Conservation (phyloP, 1,140 invertebrate species). For the Eciton burchellii region DNA sequence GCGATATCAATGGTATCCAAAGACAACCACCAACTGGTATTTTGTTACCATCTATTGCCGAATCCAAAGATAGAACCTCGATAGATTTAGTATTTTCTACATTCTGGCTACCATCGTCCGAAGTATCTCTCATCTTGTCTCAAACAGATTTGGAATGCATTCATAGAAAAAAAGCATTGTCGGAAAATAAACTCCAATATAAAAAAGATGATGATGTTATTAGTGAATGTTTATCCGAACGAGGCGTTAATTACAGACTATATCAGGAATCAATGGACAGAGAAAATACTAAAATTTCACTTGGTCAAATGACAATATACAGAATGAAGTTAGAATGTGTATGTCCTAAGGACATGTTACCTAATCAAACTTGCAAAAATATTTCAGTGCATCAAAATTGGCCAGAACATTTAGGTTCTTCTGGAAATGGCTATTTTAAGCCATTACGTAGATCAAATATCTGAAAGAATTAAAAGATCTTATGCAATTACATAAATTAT, state of each 20-base stretch:
- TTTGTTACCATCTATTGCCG: slow-evolving; percentile 79
- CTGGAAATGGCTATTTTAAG: slow-evolving; percentile 85
- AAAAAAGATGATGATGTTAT: slow-evolving; percentile 76
- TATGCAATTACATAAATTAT: slow-evolving; percentile 13
- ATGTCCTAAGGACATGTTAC: slow-evolving; percentile 84
- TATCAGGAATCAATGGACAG: slow-evolving; percentile 82
- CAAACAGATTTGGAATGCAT: slow-evolving; percentile 86
- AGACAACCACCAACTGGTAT: slow-evolving; percentile 82
- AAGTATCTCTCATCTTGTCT: slow-evolving; percentile 81
- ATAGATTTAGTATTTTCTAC: slow-evolving; percentile 87
- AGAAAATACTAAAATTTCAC: slow-evolving; percentile 82
- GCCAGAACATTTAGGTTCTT: slow-evolving; percentile 84
- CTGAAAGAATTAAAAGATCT: slow-evolving; percentile 38
- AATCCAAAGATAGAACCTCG: slow-evolving; percentile 76
- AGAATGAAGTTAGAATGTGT: slow-evolving; percentile 85
- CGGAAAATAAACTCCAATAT: slow-evolving; percentile 69
- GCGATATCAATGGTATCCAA: slow-evolving; percentile 81
- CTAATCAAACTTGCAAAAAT: slow-evolving; percentile 84
- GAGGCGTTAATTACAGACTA: slow-evolving; percentile 80
- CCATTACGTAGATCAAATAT: slow-evolving; percentile 66
- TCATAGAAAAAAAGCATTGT: slow-evolving; percentile 77
- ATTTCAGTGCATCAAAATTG: slow-evolving; percentile 85
- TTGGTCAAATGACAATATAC: slow-evolving; percentile 87
- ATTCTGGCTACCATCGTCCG: slow-evolving; percentile 85
- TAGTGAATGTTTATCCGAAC: slow-evolving; percentile 83